phyloP scores from a whole-genome alignment of 2,113 vertebrate genomes.

The Hippopotamus amphibius region DNA sequence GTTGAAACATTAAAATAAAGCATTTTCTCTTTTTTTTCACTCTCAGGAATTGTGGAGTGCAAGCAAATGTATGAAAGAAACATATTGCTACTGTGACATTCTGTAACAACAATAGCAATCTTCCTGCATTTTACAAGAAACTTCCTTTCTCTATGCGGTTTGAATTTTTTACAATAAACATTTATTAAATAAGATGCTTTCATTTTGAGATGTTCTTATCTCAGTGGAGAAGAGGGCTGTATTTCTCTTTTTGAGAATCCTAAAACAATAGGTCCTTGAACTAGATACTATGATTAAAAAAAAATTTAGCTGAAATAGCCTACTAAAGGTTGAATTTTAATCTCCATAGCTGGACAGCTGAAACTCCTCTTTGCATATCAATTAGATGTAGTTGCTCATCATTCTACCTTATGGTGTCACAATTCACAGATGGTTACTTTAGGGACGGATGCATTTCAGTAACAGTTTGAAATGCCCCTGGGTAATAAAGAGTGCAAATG shows the following conservation, averaged over 20 bases:
- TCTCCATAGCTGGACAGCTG: conserved; percentile 53
- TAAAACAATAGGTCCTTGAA: neutral
- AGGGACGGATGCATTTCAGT: conserved; percentile 73
- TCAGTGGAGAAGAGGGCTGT: neutral
- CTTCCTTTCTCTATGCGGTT: neutral
- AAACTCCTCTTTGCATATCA: conserved; percentile 60
- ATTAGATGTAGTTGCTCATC: conserved; percentile 44
- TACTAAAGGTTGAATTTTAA: conserved; percentile 35
- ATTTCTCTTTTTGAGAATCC: conserved; percentile 26
- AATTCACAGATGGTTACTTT: conserved; percentile 76
- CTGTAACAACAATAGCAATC: neutral
- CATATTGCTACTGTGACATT: neutral
- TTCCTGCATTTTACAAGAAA: neutral
- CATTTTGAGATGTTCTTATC: conserved; percentile 11
- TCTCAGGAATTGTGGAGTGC: neutral
- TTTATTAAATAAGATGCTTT: neutral
- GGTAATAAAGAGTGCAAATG: conserved; percentile 77
- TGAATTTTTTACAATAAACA: conserved; percentile 5
- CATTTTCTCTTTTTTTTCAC: neutral
- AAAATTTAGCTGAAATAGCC: neutral
- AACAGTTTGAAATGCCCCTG: conserved; percentile 79
- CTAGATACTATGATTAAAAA: neutral
- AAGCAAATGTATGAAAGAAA: neutral
- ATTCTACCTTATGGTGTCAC: conserved; percentile 66
- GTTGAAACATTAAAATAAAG: conserved; percentile 9